Evolutionary conservation across 2,113 vertebrate species (phyloP).

Genomic region (Perca fluviatilis): DNA sequence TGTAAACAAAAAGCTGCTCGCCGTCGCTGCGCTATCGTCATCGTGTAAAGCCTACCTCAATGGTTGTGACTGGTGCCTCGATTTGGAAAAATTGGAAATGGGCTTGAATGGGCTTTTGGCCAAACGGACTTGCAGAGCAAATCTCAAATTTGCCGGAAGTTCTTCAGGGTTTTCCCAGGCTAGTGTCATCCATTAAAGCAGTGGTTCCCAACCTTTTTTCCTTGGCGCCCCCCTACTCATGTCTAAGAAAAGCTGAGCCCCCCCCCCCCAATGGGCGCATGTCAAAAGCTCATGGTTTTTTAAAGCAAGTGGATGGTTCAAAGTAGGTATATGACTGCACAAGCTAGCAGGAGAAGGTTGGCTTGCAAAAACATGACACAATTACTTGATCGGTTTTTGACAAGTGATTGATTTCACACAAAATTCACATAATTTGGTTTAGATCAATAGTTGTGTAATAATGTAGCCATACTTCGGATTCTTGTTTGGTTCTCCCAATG

Average conservation of each 20-base stretch:
- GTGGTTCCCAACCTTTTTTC: too few species aligned
- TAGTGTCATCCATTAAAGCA: not conserved
- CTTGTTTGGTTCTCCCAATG: not conserved
- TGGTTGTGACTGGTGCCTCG: too few species aligned
- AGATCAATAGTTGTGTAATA: not conserved
- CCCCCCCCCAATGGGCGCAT: not conserved
- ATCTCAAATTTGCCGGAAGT: too few species aligned
- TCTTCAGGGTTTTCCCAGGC: too few species aligned
- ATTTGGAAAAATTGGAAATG: too few species aligned
- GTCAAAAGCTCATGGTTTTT: not conserved
- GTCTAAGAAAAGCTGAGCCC: too few species aligned
- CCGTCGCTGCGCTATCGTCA: too few species aligned
- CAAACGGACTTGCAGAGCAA: too few species aligned
- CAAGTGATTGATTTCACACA: slow-evolving; percentile 1
- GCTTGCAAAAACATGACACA: not conserved
- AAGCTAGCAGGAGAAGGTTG: not conserved
- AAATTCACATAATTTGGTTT: not conserved
- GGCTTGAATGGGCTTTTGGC: too few species aligned
- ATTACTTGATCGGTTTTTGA: not conserved
- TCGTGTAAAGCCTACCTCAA: too few species aligned
- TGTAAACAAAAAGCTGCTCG: too few species aligned
- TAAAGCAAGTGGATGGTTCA: not conserved
- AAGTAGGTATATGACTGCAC: not conserved
- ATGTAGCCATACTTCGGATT: not conserved
- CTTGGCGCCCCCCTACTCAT: too few species aligned